These are phyloP conservation scores for Drosophila busckii DNA, from an alignment of 1,140 invertebrate species.

Conservation along the genomic window DNA sequence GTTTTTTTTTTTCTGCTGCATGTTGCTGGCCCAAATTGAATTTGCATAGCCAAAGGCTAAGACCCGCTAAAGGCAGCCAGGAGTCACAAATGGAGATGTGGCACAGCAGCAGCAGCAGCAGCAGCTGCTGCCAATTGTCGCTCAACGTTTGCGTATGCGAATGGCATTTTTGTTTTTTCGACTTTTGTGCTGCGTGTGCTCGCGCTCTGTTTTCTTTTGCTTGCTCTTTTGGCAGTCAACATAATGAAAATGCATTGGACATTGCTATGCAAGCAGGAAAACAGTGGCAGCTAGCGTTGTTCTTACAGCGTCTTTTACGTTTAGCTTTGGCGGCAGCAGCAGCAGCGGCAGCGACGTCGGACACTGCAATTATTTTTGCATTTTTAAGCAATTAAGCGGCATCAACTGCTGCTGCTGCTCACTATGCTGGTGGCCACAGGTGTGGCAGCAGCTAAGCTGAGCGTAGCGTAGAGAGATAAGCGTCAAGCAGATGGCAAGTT, in stretches of 20 bases:
- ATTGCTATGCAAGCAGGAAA: not conserved
- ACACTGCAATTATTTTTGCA: conserved; percentile 68
- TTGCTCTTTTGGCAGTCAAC: conserved; percentile 25
- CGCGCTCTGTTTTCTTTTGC: too few species aligned
- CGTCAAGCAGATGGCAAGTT: conserved; percentile 20
- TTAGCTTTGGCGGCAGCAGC: conserved; percentile 7
- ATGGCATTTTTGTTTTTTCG: conserved; percentile 24
- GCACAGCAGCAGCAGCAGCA: conserved; percentile 2
- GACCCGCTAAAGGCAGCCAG: conserved; percentile 38
- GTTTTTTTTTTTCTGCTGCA: conserved; percentile 33
- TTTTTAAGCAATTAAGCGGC: conserved; percentile 66
- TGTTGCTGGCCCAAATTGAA: conserved; percentile 56
- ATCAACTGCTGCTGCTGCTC: conserved; percentile 7
- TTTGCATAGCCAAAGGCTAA: conserved; percentile 63
- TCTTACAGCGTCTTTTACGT: conserved; percentile 1
- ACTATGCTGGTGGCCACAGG: conserved; percentile 50
- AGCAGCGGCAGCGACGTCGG: not conserved
- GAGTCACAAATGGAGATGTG: conserved; percentile 8
- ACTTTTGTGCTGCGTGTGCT: too few species aligned
- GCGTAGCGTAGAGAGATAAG: conserved; percentile 38
- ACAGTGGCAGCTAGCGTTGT: conserved; percentile 6
- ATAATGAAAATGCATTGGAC: conserved; percentile 60
- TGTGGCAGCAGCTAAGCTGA: conserved; percentile 35
- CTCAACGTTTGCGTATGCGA: conserved; percentile 37
- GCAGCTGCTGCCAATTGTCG: conserved; percentile 48